phyloP scores from a whole-genome alignment of 2,113 vertebrate genomes.

The Clarias batrachus region DNA sequence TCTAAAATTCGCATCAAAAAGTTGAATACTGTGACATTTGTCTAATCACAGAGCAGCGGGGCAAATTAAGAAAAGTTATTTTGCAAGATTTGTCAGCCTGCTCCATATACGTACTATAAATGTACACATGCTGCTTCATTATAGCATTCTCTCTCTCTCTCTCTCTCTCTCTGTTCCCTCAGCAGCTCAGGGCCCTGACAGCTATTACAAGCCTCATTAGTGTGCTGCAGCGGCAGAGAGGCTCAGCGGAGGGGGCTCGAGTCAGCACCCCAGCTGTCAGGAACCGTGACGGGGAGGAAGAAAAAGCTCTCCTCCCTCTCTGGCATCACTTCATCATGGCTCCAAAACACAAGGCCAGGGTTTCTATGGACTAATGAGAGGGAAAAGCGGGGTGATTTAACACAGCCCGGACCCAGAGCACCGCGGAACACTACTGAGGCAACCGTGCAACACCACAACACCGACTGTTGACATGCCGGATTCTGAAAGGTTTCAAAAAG shows the following conservation, averaged over 20 bases:
- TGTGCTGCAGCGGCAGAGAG: constrained; percentile 49
- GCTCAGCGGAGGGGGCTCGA: constrained; percentile 47
- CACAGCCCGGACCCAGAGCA: constrained; percentile 40
- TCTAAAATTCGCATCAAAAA: neutral
- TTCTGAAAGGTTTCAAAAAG: constrained; percentile 37
- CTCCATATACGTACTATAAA: constrained; percentile 24
- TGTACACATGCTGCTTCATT: constrained; percentile 27
- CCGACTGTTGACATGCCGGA: constrained; percentile 27
- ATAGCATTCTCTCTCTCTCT: constrained; percentile 2
- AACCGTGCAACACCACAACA: constrained; percentile 24
- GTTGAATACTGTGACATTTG: neutral
- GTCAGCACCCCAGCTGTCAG: constrained; percentile 57
- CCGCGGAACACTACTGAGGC: constrained; percentile 24
- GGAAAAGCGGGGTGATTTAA: constrained; percentile 44
- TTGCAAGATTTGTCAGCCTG: constrained; percentile 7
- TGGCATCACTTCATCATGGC: constrained; percentile 51
- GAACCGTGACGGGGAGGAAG: constrained; percentile 45
- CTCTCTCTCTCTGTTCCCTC: constrained; percentile 24
- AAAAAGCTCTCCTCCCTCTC: constrained; percentile 45
- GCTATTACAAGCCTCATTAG: constrained; percentile 60
- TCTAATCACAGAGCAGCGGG: constrained; percentile 1
- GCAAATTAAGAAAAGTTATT: constrained; percentile 15
- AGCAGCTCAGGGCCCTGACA: constrained; percentile 54
- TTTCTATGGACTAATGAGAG: constrained; percentile 52
- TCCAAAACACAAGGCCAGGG: constrained; percentile 44